Evolutionary conservation across 2,888 invertebrate species (phyloP).

Genomic region (Oeneis ivallda): DNA sequence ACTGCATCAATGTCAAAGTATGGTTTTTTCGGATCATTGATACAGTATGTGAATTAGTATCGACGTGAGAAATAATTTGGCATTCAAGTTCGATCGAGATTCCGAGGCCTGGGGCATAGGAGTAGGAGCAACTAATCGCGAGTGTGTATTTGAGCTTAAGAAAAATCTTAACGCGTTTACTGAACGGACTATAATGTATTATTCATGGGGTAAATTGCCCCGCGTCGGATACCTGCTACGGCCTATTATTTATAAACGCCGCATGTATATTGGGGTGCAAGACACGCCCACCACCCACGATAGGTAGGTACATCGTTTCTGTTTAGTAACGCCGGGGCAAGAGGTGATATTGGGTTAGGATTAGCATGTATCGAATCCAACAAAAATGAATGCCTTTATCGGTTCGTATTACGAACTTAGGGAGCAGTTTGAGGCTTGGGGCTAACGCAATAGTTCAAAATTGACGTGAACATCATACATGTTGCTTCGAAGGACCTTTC

Average conservation of each 20-base stretch:
- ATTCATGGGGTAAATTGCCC: conserved; percentile 76
- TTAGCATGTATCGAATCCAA: neutral
- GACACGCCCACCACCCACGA: conserved; percentile 52
- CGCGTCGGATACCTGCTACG: conserved; percentile 57
- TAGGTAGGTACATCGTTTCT: conserved; percentile 25
- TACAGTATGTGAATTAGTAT: too few species aligned
- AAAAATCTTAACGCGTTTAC: conserved; percentile 80
- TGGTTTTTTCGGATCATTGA: too few species aligned
- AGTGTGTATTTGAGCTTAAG: conserved; percentile 52
- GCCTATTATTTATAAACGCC: conserved; percentile 70
- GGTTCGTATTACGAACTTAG: too few species aligned
- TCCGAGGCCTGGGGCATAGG: neutral
- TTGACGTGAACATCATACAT: too few species aligned
- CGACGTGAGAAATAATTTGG: too few species aligned
- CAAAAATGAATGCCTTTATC: neutral
- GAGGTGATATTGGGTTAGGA: conserved; percentile 1
- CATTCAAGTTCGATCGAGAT: too few species aligned
- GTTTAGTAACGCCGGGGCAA: conserved; percentile 13
- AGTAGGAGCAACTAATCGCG: neutral
- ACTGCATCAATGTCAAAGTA: too few species aligned
- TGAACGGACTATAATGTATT: conserved; percentile 73
- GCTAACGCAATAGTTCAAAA: too few species aligned
- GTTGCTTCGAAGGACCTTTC: too few species aligned
- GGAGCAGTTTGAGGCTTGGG: too few species aligned
- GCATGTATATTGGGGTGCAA: conserved; percentile 45